Evolutionary conservation across 2,113 vertebrate species (phyloP).

Genomic region (Lepisosteus osseus): DNA sequence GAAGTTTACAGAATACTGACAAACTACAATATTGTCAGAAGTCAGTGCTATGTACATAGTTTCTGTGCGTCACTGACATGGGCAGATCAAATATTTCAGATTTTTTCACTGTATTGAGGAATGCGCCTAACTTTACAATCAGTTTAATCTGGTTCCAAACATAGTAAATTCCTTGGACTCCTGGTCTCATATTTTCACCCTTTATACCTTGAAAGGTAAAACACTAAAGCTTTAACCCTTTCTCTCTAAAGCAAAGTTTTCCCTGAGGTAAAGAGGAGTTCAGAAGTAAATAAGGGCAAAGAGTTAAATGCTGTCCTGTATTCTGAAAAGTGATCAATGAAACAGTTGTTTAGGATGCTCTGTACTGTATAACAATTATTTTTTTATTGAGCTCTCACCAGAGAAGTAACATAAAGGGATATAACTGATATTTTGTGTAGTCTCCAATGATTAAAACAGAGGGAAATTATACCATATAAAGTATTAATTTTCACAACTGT

Average conservation of each 20-base stretch:
- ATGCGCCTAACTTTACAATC: slow-evolving; percentile 18
- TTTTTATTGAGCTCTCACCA: too few relatives aligned
- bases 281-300: not conserved
- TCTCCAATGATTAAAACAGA: too few relatives aligned
- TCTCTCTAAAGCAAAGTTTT: not conserved
- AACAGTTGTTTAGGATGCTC: too few relatives aligned
- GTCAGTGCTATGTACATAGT: slow-evolving; percentile 15
- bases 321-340: too few relatives aligned
- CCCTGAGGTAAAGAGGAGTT: not conserved
- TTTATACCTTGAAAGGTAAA: not conserved
- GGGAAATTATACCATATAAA: too few relatives aligned
- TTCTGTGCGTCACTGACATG: slow-evolving; percentile 38
- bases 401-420: too few relatives aligned
- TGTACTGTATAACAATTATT: too few relatives aligned
- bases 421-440: too few relatives aligned
- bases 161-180: slow-evolving; percentile 1
- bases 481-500: too few relatives aligned
- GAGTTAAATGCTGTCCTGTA: not conserved
- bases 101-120: slow-evolving; percentile 35
- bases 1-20: not conserved
- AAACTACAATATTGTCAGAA: slow-evolving; percentile 2
- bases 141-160: slow-evolving; percentile 3
- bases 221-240: not conserved
- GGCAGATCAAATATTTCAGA: slow-evolving; percentile 35
- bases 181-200: not conserved